Evolutionary conservation across 2,888 invertebrate species (phyloP), one percentile per base, ranked within the genome.

Genomic region (Odontocerum albicorne): DNA sequence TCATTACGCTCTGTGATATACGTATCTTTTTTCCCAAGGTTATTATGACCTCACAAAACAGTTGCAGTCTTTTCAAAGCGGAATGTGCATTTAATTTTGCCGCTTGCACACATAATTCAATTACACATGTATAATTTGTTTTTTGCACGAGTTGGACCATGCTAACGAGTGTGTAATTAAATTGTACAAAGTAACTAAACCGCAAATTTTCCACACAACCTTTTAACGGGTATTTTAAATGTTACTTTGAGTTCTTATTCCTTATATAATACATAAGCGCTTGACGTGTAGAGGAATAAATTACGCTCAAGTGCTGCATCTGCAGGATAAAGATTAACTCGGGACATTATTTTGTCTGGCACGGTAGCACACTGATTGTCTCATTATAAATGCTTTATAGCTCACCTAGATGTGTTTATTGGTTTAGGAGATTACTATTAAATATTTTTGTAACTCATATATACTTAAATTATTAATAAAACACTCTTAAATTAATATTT

Each of bases 381-480:
- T 59, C 59, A 59, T 59, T 59, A 59, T 57, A 59, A 59, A 56
- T 59, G 59, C 33, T 59, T 59, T 59, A 57, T 59, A 40, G 49
- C 53, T 38, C 22, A n/a, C 7, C 42, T n/a, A n/a, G n/a, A n/a
- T n/a, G n/a, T n/a, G n/a, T n/a, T n/a, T n/a, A n/a, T n/a, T n/a
- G n/a, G n/a, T n/a, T n/a, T n/a, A n/a, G n/a, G n/a, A n/a, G n/a
- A n/a, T n/a, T n/a, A n/a, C n/a, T n/a, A n/a, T n/a, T n/a, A n/a
- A n/a, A n/a, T n/a, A n/a, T n/a, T n/a, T n/a, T n/a, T n/a, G n/a
- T n/a, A n/a, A n/a, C n/a, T n/a, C n/a, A n/a, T n/a, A n/a, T n/a
- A n/a, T n/a, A n/a, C n/a, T n/a, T n/a, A n/a, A n/a, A n/a, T n/a
- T n/a, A n/a, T n/a, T n/a, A n/a, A n/a, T n/a, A n/a, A n/a, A n/a